Evolutionary conservation across 2,113 vertebrate genomes (phyloP).

Genomic region (Monopterus albus): DNA sequence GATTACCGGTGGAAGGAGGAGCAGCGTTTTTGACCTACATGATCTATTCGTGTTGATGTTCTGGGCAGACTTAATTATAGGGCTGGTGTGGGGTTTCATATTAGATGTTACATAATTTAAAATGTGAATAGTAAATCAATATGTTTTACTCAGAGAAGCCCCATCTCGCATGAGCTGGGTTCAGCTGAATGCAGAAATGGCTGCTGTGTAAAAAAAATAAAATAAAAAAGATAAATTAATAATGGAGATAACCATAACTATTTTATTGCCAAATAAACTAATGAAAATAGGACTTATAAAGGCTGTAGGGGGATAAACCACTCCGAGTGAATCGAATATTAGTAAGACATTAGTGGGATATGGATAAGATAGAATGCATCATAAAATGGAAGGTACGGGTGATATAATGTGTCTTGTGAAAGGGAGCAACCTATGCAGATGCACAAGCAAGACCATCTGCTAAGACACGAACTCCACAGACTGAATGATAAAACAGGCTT

Average conservation of each 20-base stretch:
- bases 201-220: conserved; percentile 36
- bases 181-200: conserved; percentile 28
- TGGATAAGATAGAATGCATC: conserved; percentile 33
- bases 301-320: conserved; percentile 6
- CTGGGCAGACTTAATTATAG: conserved; percentile 62
- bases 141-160: conserved; percentile 21
- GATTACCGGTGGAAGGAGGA: conserved; percentile 63
- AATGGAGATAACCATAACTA: conserved; percentile 51
- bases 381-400: conserved; percentile 45
- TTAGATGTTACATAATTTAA: conserved; percentile 61
- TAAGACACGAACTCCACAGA: conserved; percentile 9
- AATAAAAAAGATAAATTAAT: conserved; percentile 62
- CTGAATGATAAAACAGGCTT: conserved; percentile 2
- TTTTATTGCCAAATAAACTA: conserved; percentile 69
- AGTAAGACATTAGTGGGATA: conserved; percentile 49
- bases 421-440: background rate
- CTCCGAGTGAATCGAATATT: conserved; percentile 29
- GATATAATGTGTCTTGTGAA: conserved; percentile 15
- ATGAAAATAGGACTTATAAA: conserved; percentile 40
- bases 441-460: conserved; percentile 10
- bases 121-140: conserved; percentile 65
- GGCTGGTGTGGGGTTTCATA: conserved; percentile 41
- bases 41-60: conserved; percentile 60
- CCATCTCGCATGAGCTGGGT: conserved; percentile 4
- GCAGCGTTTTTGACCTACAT: conserved; percentile 47